phyloP scores from a whole-genome alignment of 2,888 invertebrate genomes.

The Neocrepidodera transversa region DNA sequence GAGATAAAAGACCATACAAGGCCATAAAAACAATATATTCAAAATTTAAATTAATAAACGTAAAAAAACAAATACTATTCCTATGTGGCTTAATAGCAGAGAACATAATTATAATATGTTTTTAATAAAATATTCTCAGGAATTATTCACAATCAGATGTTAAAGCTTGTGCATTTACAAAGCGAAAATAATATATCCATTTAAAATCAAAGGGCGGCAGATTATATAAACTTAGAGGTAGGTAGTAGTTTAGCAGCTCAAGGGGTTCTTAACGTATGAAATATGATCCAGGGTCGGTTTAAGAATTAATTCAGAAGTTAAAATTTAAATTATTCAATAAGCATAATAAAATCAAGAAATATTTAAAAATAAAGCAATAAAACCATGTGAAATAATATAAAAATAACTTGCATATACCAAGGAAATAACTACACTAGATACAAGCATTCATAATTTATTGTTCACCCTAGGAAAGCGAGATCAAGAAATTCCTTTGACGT shows the following conservation, averaged over 20 bases:
- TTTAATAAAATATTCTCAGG: no score
- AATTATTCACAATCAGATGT: background rate
- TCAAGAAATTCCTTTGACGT: no score
- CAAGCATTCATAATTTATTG: background rate
- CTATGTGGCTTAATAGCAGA: no score
- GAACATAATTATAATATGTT: no score
- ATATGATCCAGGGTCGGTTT: background rate
- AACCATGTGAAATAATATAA: background rate
- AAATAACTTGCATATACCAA: background rate
- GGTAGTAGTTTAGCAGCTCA: background rate
- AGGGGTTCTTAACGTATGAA: background rate
- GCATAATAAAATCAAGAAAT: background rate
- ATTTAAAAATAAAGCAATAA: no score
- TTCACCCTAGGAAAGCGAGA: no score
- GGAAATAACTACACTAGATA: background rate
- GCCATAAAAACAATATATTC: no score
- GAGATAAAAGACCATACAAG: no score
- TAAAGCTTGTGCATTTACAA: background rate
- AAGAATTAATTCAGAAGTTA: no score
- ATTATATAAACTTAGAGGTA: background rate
- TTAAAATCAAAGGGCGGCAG: background rate
- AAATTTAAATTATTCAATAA: no score
- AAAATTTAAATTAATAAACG: no score
- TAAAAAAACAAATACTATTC: no score
- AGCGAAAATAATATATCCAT: background rate